Conservation (phyloP, 2,113 vertebrate genomes). For the Dissostichus mawsoni region DNA sequence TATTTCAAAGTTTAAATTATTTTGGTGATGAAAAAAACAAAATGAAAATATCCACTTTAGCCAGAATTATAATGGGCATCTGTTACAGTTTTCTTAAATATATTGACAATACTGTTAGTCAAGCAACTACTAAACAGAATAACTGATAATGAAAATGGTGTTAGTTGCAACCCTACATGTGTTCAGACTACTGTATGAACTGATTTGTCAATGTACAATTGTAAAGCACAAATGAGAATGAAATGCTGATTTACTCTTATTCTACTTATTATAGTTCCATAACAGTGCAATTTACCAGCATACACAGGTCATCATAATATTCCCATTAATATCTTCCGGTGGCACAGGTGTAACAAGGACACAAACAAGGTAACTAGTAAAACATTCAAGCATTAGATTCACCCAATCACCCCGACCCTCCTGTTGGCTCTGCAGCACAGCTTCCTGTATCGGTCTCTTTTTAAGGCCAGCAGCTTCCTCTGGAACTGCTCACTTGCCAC, state of each 20-base stretch:
- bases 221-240: background rate
- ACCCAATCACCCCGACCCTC: slow-evolving; percentile 63
- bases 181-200: background rate
- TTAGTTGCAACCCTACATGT: background rate
- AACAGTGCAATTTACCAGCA: slow-evolving; percentile 1
- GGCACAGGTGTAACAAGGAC: background rate
- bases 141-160: background rate
- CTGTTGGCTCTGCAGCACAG: slow-evolving; percentile 65
- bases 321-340: background rate
- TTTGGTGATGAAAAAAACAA: too few species aligned
- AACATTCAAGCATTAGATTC: slow-evolving; percentile 11
- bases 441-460: slow-evolving; percentile 28
- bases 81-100: background rate
- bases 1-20: too few species aligned
- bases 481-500: slow-evolving; percentile 82
- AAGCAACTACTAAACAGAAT: background rate
- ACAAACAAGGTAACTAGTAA: background rate
- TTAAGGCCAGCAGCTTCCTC: slow-evolving; percentile 65
- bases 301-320: background rate
- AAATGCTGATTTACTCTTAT: background rate
- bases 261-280: background rate
- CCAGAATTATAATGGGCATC: too few species aligned
- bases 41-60: too few species aligned
- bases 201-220: too few species aligned
- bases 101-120: background rate